Evolutionary conservation across 2,888 invertebrate species (phyloP).

Genomic region (Lasioglossum morio): DNA sequence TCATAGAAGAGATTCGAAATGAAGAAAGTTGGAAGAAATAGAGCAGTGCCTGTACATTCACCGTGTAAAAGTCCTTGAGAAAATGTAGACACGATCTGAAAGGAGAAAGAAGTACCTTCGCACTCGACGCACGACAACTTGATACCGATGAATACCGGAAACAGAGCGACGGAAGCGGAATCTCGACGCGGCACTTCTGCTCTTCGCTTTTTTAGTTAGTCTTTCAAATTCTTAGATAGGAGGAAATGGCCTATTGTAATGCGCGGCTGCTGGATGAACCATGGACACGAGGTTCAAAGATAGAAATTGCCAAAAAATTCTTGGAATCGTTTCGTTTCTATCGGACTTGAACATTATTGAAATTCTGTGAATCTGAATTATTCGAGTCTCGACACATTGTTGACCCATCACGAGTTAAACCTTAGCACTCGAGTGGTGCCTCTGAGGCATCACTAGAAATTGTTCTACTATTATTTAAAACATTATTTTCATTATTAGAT

Average conservation of each 20-base stretch:
- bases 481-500: too few relatives aligned
- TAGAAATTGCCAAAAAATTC: background rate
- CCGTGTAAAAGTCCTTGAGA: background rate
- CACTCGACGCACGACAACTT: background rate
- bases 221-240: conserved; percentile 81
- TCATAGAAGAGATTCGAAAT: too few relatives aligned
- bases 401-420: too few relatives aligned
- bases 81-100: background rate
- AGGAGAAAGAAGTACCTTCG: conserved; percentile 14
- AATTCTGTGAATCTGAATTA: too few relatives aligned
- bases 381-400: too few relatives aligned
- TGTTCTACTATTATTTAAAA: too few relatives aligned
- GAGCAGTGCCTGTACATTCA: conserved; percentile 80
- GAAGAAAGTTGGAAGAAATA: too few relatives aligned
- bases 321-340: too few relatives aligned
- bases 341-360: too few relatives aligned
- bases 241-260: conserved; percentile 79
- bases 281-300: background rate
- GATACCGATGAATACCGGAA: background rate
- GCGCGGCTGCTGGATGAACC: conserved; percentile 40
- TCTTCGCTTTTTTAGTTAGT: conserved; percentile 79
- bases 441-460: too few relatives aligned
- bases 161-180: conserved; percentile 9
- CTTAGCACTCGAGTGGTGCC: too few relatives aligned
- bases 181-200: conserved; percentile 57